Base-by-base conservation (phyloP, 92 coral and sea anemone genomes). In the Palythoa heliodiscus region DNA sequence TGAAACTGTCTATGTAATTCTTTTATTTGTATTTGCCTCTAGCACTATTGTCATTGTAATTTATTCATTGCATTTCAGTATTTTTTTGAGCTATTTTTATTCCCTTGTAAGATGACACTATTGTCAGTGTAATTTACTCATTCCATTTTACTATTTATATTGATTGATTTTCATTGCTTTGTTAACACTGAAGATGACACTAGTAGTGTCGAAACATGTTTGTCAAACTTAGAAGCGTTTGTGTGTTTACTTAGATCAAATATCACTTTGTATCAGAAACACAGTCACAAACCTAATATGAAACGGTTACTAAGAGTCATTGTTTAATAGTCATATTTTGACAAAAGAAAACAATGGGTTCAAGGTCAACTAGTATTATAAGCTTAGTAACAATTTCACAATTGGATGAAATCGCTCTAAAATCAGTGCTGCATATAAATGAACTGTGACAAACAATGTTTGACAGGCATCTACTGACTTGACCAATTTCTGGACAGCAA, bases 401-500 rank as follows among this genome's bases (percentile, higher is more conserved):
- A 55, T 55, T 55, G 63, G 63, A 55, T 55, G 63, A 55, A 55
- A 58, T 58, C 66, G 66, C 66, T 58, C 66, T 58, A 58, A 58
- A 58, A 58, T 58, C 66, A 58, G 66, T 58, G 66, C 66, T 58
- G 66, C 66, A 58, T 58, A 58, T 67, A 37, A 23, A 20, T 67
- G 71, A 67, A 67, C 71, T 67, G 71, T 67, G 12, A 8, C 71
- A 67, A 67, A 23, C 39, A 67, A 67, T 67, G 71, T 67, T 67
- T 67, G 71, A 67, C 71, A 67, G 71, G 83, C 83, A 52, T 24
- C 83, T 60, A 78, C 75, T 78, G 53, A 38, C 83, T 78, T 78
- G 83, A 78, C 35, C 70, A 54, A 60, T 78, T 78, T 78, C 70
- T 78, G 83, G 61, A 78, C 83, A 52, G 83, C 83, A 52, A 78